Evolutionary conservation across 2,797 vertebrate species (phyloP).

Genomic region (Hephaestus fuliginosus): DNA sequence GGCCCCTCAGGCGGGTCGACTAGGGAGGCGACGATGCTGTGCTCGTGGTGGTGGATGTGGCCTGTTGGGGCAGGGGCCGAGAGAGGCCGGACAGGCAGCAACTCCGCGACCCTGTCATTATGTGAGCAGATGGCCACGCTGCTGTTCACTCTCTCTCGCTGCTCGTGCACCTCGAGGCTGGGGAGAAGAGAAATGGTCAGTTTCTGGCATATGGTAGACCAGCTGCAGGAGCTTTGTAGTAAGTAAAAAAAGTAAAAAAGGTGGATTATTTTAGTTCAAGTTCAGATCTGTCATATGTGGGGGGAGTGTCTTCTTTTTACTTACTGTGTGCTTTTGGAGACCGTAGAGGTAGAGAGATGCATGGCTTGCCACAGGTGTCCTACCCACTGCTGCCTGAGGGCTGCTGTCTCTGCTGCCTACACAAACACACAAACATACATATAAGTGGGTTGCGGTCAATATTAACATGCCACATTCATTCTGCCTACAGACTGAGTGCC

Average conservation of each 20-base stretch:
- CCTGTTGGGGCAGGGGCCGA: slow-evolving; percentile 26
- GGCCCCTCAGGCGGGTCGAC: background rate
- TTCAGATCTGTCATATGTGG: background rate
- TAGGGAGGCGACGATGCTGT: background rate
- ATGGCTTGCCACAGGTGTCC: slow-evolving; percentile 82
- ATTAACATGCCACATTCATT: background rate
- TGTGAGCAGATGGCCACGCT: slow-evolving; percentile 2
- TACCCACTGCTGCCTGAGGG: slow-evolving; percentile 83
- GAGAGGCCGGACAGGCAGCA: slow-evolving; percentile 12
- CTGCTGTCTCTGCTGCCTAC: slow-evolving; percentile 82
- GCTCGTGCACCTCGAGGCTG: slow-evolving; percentile 49
- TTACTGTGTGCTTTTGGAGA: slow-evolving; percentile 61
- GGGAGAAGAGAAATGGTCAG: slow-evolving; percentile 5
- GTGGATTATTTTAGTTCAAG: background rate
- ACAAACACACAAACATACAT: slow-evolving; percentile 31
- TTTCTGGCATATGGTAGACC: too few species aligned
- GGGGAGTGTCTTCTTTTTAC: background rate
- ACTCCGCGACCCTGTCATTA: slow-evolving; percentile 15
- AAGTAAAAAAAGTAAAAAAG: too few species aligned
- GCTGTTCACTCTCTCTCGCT: slow-evolving; percentile 36
- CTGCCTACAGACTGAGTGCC: background rate
- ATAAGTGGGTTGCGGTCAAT: background rate
- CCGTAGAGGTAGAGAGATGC: slow-evolving; percentile 61
- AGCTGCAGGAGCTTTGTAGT: too few species aligned
- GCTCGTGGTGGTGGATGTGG: background rate